A percentile compares a stretch with the other conserved stretches of the same genome.
These are phyloP conservation scores for Eira barbara DNA, from an alignment of 2,113 vertebrate genomes.

Conservation along the genomic window DNA sequence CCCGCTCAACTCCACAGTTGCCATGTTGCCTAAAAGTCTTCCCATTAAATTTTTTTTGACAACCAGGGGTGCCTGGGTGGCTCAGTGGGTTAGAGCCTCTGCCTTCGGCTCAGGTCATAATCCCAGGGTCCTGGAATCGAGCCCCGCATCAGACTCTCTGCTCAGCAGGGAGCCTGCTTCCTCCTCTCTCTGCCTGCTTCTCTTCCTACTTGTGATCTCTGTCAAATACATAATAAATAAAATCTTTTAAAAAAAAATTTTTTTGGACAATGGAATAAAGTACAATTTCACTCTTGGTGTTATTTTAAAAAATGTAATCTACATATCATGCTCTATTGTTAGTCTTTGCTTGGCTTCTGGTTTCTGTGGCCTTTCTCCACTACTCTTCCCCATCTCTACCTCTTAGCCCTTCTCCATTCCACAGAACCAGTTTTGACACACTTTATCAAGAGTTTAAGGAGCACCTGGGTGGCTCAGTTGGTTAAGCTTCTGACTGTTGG, in stretches of 20 bases:
- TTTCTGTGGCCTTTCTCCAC: background rate
- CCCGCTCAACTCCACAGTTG: background rate
- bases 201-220: too few species aligned
- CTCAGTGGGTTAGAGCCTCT: too few species aligned
- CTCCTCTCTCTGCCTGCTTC: too few species aligned
- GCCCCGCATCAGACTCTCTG: too few species aligned
- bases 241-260: background rate
- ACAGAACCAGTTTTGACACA: background rate
- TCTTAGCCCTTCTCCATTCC: background rate
- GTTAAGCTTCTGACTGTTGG: background rate
- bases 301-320: background rate
- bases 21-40: background rate
- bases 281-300: background rate
- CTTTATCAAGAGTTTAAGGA: background rate
- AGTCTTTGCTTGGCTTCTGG: background rate
- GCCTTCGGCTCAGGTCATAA: too few species aligned
- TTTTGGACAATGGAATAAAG: background rate
- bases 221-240: too few species aligned
- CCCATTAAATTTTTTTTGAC: background rate
- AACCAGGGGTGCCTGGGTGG: background rate
- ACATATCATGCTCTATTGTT: background rate
- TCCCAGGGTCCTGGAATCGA: too few species aligned
- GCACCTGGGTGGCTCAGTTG: background rate
- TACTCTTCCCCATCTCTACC: background rate
- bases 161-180: too few species aligned